These are phyloP conservation scores for Dynastes hyllus DNA, from an alignment of 2,888 invertebrate genomes.

Conservation along the genomic window DNA sequence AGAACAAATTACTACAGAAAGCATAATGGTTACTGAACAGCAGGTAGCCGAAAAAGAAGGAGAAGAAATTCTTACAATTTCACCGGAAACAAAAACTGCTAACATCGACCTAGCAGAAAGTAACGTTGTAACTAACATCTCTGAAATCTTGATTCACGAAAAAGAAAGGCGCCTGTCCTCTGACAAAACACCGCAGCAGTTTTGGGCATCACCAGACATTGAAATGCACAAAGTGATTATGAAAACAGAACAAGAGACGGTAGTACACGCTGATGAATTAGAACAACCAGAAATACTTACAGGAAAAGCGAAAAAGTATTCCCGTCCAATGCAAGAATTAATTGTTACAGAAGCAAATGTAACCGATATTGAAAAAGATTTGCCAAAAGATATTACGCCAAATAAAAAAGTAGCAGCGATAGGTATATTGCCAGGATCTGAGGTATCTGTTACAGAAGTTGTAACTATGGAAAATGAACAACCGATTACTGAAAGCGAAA, in stretches of 20 bases:
- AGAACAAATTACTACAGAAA: conserved; percentile 73
- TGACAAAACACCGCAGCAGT: conserved; percentile 67
- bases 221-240: conserved; percentile 71
- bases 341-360: conserved; percentile 73
- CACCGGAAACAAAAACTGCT: conserved; percentile 67
- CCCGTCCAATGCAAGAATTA: conserved; percentile 72
- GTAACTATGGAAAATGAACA: conserved; percentile 73
- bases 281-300: conserved; percentile 68
- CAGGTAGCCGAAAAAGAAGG: conserved; percentile 72
- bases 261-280: conserved; percentile 70
- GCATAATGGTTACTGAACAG: conserved; percentile 74
- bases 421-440: conserved; percentile 75
- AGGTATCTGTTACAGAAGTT: conserved; percentile 77
- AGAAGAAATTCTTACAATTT: conserved; percentile 63
- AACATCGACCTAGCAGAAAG: conserved; percentile 64
- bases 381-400: conserved; percentile 73
- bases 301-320: conserved; percentile 72
- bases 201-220: conserved; percentile 69
- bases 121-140: conserved; percentile 68
- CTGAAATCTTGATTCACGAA: conserved; percentile 70
- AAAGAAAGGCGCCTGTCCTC: conserved; percentile 70
- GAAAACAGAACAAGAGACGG: conserved; percentile 71
- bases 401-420: conserved; percentile 74
- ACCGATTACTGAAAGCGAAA: conserved; percentile 68
- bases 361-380: conserved; percentile 73